Base-by-base conservation (phyloP, 1,140 invertebrate genomes). In the Euura lappo region DNA sequence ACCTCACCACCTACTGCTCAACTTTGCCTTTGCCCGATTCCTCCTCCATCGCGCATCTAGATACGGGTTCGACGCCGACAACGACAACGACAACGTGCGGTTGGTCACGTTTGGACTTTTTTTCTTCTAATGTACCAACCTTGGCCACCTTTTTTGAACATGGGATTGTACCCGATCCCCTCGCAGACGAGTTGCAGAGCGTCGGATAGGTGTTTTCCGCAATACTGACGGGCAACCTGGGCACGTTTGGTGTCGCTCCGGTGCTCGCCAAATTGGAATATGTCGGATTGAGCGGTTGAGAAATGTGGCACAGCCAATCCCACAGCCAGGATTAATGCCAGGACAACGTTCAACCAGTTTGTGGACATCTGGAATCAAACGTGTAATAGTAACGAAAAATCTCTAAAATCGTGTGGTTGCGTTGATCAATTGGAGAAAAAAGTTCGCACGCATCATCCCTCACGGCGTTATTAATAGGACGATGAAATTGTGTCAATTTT, bases 111-210 rank as follows among this genome's bases (percentile, higher is more conserved):
- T 51, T 45, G 46, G 8, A 71, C 64, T 44, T 47, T 42, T 47
- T 64, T 10, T 44, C 13, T 72, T 28, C 28, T 1, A 28, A 28
- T 28, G 0, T 28, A 78, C 75, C 66, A 72, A 86, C 86, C 86
- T 83, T 83, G 81, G 46, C 69, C 80, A 69, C 77, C 83, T 73
- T 87, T 88, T 70, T 86, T 86, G 72, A 87, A 87, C 82, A 86
- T 84, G 2, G 80, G 73, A 75, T 88, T 85, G 68, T 88, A 89
- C 28, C 28, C 28, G 51, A 79, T 75, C 43, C 87, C 84, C 60
- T 81, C 78, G 71, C 87, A 89, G 43, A 88, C 68, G 68, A 83
- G 74, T 69, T 84, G 79, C 44, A 89, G 72, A 5, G 81, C 81
- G 73, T 79, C 83, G 2, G 86, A 81, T 44, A 89, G 79, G 71